phyloP scores from a whole-genome alignment of 2,113 vertebrate species.

The Budorcas taxicolor region DNA sequence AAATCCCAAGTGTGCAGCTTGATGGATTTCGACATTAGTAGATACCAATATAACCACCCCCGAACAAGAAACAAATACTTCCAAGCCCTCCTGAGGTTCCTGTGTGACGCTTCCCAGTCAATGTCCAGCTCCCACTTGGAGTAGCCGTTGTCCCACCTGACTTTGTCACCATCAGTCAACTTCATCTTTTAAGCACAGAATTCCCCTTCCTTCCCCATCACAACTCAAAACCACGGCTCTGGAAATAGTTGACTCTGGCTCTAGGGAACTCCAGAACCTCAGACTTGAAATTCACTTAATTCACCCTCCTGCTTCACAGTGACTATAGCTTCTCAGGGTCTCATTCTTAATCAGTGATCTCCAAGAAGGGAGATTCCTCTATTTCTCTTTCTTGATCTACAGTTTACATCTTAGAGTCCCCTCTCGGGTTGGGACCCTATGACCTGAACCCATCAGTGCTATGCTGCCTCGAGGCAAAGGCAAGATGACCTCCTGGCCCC shows the following conservation, averaged over 20 bases:
- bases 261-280: not conserved
- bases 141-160: not conserved
- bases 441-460: not conserved
- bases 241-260: not conserved
- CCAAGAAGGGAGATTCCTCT: not conserved
- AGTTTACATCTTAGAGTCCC: not conserved
- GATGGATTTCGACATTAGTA: not conserved
- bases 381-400: not conserved
- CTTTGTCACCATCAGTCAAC: not conserved
- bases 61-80: not conserved
- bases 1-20: not conserved
- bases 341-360: not conserved
- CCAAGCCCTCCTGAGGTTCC: not conserved
- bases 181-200: not conserved
- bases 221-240: not conserved
- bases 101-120: not conserved
- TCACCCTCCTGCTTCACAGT: not conserved
- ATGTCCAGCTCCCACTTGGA: no score
- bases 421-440: not conserved
- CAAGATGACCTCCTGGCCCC: not conserved
- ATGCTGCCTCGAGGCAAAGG: not conserved
- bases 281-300: not conserved
- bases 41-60: not conserved
- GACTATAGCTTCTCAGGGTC: not conserved
- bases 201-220: not conserved